Evolutionary conservation across 2,797 vertebrate species (phyloP).

Genomic region (Pampus argenteus): DNA sequence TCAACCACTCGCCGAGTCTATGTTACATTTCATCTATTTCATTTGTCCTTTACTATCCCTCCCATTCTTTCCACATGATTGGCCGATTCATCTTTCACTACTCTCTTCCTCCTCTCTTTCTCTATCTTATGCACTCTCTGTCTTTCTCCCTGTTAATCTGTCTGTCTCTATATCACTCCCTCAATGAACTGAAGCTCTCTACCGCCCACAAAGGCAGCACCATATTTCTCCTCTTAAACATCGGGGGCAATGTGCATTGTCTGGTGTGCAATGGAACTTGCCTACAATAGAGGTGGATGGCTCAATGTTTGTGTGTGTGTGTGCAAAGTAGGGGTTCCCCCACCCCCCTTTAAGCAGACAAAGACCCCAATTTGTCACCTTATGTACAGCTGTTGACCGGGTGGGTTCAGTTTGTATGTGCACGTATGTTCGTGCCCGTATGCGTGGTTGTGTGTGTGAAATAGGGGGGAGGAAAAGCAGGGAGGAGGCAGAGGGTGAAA

Average conservation of each 20-base stretch:
- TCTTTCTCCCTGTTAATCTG: constrained; percentile 78
- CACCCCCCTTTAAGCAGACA: constrained; percentile 78
- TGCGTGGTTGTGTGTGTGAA: constrained; percentile 61
- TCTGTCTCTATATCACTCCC: constrained; percentile 79
- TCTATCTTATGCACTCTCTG: constrained; percentile 70
- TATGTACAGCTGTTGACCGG: constrained; percentile 83
- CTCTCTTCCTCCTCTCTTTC: constrained; percentile 34
- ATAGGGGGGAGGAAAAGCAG: constrained; percentile 51
- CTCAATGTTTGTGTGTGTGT: constrained; percentile 63
- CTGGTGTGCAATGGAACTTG: constrained; percentile 66
- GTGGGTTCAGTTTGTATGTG: constrained; percentile 74
- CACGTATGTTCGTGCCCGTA: constrained; percentile 44
- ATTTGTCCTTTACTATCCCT: constrained; percentile 27
- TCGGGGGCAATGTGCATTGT: constrained; percentile 73
- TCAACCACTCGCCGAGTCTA: neutral
- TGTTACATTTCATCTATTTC: neutral
- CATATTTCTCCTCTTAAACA: constrained; percentile 82
- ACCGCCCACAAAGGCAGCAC: constrained; percentile 83
- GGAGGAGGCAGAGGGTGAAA: constrained; percentile 45
- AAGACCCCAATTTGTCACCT: constrained; percentile 86
- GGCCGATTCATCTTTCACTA: constrained; percentile 37
- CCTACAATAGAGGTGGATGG: constrained; percentile 70
- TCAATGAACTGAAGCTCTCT: constrained; percentile 82
- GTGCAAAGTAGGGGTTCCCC: constrained; percentile 66
- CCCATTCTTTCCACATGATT: constrained; percentile 32